Base-by-base conservation (phyloP, 1,140 invertebrate genomes). In the Bilobella aurantiaca region DNA sequence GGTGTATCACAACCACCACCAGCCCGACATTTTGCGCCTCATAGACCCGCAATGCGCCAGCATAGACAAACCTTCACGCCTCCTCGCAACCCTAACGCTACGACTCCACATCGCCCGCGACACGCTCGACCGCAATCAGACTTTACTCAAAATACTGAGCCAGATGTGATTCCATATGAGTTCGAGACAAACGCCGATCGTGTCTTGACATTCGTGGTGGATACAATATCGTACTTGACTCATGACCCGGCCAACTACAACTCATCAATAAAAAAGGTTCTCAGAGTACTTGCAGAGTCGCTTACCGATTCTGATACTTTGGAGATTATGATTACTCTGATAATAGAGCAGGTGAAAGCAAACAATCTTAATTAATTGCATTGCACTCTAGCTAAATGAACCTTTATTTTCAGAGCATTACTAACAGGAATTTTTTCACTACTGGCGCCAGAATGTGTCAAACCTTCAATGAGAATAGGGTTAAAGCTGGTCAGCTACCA, bases 381-480 rank as follows among this genome's bases (percentile, higher is more conserved):
- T n/a, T 49, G 27, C 3, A 61, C n/a, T n/a, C n/a, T n/a, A n/a
- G n/a, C n/a, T n/a, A n/a, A n/a, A n/a, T n/a, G n/a, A 46, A 61
- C 18, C 12, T 53, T 53, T 14, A 53, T 53, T 12, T 61, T 18
- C 30, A 71, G 69, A 66, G 64, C 27, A 65, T 68, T 29, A 62
- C 60, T 16, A 68, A 71, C 56, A 18, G 63, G 14, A 71, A 71
- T 63, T 71, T 71, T 61, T 64, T 53, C 27, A 68, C 64, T 30
- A 68, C 69, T 34, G 69, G 69, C 29, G 66, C 69, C 1, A 64
- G 58, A n/a, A 31, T 71, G 23, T 66, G 64, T 32, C 63, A 71
- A 60, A 47, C 56, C 2, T 53, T 71, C 5, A 29, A 56, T 29
- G 47, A 64, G 47, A 68, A 66, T 49, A 56, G 60, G 3, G 66